Evolutionary conservation across 2,888 invertebrate genomes (phyloP), one percentile per base, ranked within the genome.

Genomic region (Ephialtes manifestator): DNA sequence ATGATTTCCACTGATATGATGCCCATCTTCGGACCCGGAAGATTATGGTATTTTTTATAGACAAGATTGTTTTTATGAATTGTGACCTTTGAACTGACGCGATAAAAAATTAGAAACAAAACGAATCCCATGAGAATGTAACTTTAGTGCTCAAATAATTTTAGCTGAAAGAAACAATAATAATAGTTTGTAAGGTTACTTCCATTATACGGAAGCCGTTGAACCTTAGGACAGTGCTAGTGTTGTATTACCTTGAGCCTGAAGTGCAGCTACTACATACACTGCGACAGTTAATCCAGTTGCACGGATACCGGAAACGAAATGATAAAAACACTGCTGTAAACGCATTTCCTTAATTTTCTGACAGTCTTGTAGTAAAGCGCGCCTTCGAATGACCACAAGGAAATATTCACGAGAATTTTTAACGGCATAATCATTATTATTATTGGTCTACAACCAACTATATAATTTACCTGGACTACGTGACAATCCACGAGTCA

Each of bases 131-230:
- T 15, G 28, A 58, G 5, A 11, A 28, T 51, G 20, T 24, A 31
- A n/a, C 4, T 8, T 4, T 18, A 18, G 24, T 18, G 13, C 0
- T 67, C 1, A 46, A 67, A 24, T 15, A 24, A 13, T 55, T 11
- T 10, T 24, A 20, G 35, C 5, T 43, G 10, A 24, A 28, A 43
- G n/a, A 8, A 28, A 28, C 24, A 15, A 53, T 28, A 55, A 43
- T 58, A 7, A 43, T 39, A 51, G 11, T 31, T 51, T 68, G 39
- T 24, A 31, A 68, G 46, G 35, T 31, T 13, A 24, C 51, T 79
- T 70, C 67, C 67, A 48, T 63, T 67, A 83, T 43, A 35, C 77
- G 82, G 71, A 77, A 83, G 65, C 48, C 13, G 15, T 28, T 18
- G 18, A 63, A 35, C 11, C 18, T 48, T 20, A 35, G 18, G 28